Evolutionary conservation across 2,888 invertebrate species (phyloP).

Genomic region (Orchestes rusci): DNA sequence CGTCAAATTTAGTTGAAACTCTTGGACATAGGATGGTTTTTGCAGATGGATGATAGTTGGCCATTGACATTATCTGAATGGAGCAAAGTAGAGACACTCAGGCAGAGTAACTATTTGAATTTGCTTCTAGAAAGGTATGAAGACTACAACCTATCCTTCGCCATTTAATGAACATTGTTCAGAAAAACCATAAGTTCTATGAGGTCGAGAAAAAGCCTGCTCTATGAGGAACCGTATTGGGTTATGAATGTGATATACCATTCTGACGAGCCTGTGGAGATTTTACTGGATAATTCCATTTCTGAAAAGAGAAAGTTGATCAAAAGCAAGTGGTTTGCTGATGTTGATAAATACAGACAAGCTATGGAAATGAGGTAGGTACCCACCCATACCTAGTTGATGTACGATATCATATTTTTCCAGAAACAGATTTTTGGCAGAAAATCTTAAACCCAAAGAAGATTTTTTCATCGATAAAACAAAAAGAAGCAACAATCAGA

Average conservation of each 20-base stretch:
- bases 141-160: too few relatives aligned
- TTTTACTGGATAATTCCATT: conserved; percentile 29
- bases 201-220: too few relatives aligned
- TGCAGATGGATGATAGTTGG: conserved; percentile 40
- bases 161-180: too few relatives aligned
- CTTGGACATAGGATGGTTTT: not conserved
- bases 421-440: conserved; percentile 7
- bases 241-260: conserved; percentile 29
- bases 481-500: conserved; percentile 12
- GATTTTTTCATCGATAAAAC: not conserved
- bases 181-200: too few relatives aligned
- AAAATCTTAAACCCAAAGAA: conserved; percentile 1
- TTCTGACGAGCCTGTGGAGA: conserved; percentile 21
- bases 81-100: conserved; percentile 32
- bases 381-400: too few relatives aligned
- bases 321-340: conserved; percentile 34
- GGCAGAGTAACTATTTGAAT: conserved; percentile 14
- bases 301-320: conserved; percentile 30
- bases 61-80: conserved; percentile 42
- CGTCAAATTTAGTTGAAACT: not conserved
- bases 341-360: conserved; percentile 29
- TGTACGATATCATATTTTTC: not conserved
- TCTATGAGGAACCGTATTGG: conserved; percentile 34
- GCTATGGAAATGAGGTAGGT: conserved; percentile 31
- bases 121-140: conserved; percentile 9